These are phyloP conservation scores for Drosophila micromelanica DNA, from an alignment of 1,140 invertebrate genomes.

Conservation along the genomic window DNA sequence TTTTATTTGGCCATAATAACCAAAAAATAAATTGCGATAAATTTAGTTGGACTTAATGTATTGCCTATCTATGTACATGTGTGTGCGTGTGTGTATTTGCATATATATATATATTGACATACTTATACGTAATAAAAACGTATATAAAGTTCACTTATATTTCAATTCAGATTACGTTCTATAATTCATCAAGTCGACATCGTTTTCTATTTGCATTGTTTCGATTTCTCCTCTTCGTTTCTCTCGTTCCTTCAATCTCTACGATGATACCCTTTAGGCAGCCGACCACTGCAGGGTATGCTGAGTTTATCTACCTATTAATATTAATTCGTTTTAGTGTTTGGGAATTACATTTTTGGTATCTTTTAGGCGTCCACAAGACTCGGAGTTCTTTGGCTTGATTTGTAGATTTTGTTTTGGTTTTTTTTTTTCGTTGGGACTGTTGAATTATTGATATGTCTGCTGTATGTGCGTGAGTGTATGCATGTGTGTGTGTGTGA, in stretches of 20 bases:
- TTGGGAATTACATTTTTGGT: not conserved
- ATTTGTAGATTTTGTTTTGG: constrained; percentile 52
- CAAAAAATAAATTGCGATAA: constrained; percentile 56
- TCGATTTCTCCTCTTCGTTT: not conserved
- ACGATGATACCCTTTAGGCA: constrained; percentile 3
- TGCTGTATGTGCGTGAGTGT: constrained; percentile 8
- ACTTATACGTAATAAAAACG: constrained; percentile 30
- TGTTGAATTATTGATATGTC: constrained; percentile 80
- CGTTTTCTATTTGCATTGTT: constrained; percentile 26
- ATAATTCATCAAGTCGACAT: constrained; percentile 77
- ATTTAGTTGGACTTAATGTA: constrained; percentile 19
- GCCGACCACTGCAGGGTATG: not conserved
- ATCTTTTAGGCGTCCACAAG: constrained; percentile 11
- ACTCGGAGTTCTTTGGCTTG: constrained; percentile 12
- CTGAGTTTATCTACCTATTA: not conserved
- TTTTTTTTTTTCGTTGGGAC: constrained; percentile 57
- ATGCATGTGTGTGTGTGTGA: constrained; percentile 1
- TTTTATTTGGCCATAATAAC: constrained; percentile 77
- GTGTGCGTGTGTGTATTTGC: constrained; percentile 13
- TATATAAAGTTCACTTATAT: constrained; percentile 61
- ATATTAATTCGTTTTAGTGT: constrained; percentile 2
- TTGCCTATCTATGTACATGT: constrained; percentile 17
- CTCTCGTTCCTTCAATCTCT: not conserved
- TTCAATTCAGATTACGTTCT: constrained; percentile 79
- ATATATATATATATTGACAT: constrained; percentile 13